Conservation (phyloP, 2,888 invertebrate species). For the Fragum fragum region DNA sequence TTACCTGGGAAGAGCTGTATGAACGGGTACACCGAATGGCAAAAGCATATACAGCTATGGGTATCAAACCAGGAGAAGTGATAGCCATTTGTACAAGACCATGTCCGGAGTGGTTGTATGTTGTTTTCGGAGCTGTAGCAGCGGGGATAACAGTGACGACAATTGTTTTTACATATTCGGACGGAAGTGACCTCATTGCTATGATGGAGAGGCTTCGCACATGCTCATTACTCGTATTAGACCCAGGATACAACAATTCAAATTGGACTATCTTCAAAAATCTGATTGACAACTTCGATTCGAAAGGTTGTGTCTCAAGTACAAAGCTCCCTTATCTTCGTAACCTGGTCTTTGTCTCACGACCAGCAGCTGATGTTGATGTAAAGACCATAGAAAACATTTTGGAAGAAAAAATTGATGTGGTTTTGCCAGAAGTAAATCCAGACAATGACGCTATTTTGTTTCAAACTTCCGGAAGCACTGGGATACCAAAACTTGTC, state of each 20-base stretch:
- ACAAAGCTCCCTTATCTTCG: conserved; percentile 34
- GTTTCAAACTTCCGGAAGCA: conserved; percentile 55
- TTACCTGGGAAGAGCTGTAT: conserved; percentile 25
- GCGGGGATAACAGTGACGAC: conserved; percentile 23
- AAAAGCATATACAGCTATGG: not conserved
- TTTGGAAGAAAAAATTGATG: not conserved
- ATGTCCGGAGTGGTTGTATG: conserved; percentile 54
- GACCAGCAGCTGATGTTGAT: not conserved
- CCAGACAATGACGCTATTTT: conserved; percentile 24
- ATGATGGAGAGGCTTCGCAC: conserved; percentile 36
- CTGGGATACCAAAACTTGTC: conserved; percentile 45
- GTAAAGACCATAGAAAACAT: conserved; percentile 26
- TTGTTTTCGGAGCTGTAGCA: conserved; percentile 33
- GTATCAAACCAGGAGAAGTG: conserved; percentile 36
- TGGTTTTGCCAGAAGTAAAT: conserved; percentile 12
- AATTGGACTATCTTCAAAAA: conserved; percentile 45
- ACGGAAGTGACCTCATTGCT: conserved; percentile 42
- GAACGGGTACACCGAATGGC: conserved; percentile 1
- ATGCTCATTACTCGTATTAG: conserved; percentile 37
- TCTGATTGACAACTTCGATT: conserved; percentile 13
- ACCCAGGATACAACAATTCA: conserved; percentile 29
- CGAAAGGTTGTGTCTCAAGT: conserved; percentile 28
- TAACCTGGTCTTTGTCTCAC: conserved; percentile 24
- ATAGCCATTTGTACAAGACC: conserved; percentile 37
- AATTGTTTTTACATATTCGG: conserved; percentile 42